These are phyloP conservation scores for Ceyx erithaca DNA, from an alignment of 2,797 vertebrate species.

Conservation along the genomic window DNA sequence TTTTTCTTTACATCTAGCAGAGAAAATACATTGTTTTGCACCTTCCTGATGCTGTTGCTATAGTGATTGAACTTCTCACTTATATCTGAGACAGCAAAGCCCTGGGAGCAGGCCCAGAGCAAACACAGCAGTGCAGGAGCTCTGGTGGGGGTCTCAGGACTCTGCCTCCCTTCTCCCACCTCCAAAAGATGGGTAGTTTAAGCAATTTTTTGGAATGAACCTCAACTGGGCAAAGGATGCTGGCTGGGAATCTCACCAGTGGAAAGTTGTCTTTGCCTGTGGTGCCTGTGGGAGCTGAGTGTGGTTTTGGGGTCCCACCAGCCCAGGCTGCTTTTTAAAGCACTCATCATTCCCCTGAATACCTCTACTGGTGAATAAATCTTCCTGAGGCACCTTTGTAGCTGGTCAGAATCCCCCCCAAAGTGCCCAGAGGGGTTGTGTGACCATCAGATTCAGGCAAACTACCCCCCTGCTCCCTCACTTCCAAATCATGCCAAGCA, in stretches of 20 bases:
- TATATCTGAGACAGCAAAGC: background rate
- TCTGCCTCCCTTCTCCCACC: background rate
- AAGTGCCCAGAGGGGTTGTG: background rate
- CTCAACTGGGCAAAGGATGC: background rate
- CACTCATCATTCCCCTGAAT: fast-evolving
- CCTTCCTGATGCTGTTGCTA: constrained; percentile 45
- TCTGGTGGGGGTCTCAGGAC: background rate
- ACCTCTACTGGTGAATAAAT: background rate
- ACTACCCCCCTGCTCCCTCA: background rate
- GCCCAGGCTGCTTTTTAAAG: background rate
- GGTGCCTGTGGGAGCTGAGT: background rate
- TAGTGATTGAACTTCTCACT: background rate
- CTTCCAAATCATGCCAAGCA: background rate
- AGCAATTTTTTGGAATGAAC: background rate
- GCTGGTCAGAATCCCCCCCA: background rate
- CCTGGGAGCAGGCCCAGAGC: background rate
- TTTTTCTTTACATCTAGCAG: background rate
- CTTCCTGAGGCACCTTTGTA: background rate
- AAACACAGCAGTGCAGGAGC: background rate
- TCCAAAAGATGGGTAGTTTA: background rate
- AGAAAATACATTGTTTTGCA: background rate
- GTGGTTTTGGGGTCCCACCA: background rate
- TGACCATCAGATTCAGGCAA: fast-evolving
- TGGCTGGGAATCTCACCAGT: background rate
- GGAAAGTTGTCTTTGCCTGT: background rate